phyloP scores from a whole-genome alignment of 2,113 vertebrate genomes.

The Chitala chitala region DNA sequence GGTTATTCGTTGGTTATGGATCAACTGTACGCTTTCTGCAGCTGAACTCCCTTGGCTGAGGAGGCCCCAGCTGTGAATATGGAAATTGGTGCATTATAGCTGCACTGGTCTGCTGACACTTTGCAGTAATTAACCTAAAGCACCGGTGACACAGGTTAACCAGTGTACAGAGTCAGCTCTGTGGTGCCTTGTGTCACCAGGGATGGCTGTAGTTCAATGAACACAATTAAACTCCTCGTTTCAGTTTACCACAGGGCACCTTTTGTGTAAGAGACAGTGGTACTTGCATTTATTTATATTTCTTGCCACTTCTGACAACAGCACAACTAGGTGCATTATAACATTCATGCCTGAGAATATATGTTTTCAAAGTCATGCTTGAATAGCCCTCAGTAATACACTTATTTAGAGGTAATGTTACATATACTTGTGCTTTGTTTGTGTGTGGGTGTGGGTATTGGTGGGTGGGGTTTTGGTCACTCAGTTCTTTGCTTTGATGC shows the following conservation, averaged over 20 bases:
- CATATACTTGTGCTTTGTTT: too few species aligned
- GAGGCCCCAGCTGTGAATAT: not conserved
- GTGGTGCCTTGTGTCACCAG: not conserved
- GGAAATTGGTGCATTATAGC: conserved; percentile 6
- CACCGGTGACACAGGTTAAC: not conserved
- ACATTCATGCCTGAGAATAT: too few species aligned
- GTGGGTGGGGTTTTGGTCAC: too few species aligned
- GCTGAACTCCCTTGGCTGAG: conserved; percentile 26
- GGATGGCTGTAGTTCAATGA: not conserved
- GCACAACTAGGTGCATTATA: too few species aligned
- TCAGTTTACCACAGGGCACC: not conserved
- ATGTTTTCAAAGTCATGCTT: too few species aligned
- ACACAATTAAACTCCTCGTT: not conserved
- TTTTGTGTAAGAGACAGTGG: not conserved
- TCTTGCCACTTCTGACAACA: too few species aligned
- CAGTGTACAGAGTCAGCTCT: not conserved
- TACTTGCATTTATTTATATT: too few species aligned
- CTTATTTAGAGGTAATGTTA: too few species aligned
- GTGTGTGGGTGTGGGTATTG: too few species aligned
- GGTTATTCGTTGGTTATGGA: conserved; percentile 59
- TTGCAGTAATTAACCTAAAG: conserved; percentile 4
- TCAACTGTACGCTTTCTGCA: conserved; percentile 44
- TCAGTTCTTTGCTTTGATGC: too few species aligned
- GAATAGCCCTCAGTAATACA: too few species aligned
- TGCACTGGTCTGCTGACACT: not conserved